Evolutionary conservation across 2,888 invertebrate species (phyloP), one percentile per base, ranked within the genome.

Genomic region (Pseudoips prasinana): DNA sequence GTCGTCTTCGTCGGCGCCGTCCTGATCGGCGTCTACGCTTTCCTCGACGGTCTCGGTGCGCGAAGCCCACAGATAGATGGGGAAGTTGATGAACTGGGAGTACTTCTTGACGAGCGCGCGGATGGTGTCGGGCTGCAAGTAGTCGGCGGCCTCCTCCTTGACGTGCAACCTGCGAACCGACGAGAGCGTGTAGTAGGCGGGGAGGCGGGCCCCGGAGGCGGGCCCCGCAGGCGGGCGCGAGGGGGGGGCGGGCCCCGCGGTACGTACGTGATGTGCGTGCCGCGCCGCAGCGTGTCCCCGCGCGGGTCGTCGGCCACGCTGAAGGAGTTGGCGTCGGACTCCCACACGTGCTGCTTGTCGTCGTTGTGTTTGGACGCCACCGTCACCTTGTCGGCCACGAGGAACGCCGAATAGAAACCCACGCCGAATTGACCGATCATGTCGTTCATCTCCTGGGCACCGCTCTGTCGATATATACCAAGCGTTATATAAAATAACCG

Each of bases 361-460:
- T 94, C 94, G 77, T 98, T 98, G 84, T 97, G 93, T 81, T 99
- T 99, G 7, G 98, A 95, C 1, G 96, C 96, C 1, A 99, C 99
- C 28, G 98, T 93, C 25, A 99, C 98, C 63, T 93, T 93, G 80
- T 99, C 98, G 14, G 99, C 98, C 37, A 99, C 98, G 74, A 97
- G 91, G 90, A 99, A 99, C 1, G 98, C 94, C 0, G 99, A 99
- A 87, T 99, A 99, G 90, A 99, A 99, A 40, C 99, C 99, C 53
- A 99, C 99, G 73, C 99, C 99, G 89, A 99, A 99, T 86, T 98
- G 98, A 2, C 99, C 99, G 85, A 99, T 99, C 93, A 99, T 95
- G 85, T 99, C 99, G 74, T 95, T 97, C 88, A 96, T 92, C 73
- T 98, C 96, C 67, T 93, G 92, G 22, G 70, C 65, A 53, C 57